A percentile compares a stretch with the other conserved stretches of the same genome.
These are phyloP conservation scores for Cryptoleucopteryx plumbea DNA, from an alignment of 2,113 vertebrate genomes.

Conservation along the genomic window DNA sequence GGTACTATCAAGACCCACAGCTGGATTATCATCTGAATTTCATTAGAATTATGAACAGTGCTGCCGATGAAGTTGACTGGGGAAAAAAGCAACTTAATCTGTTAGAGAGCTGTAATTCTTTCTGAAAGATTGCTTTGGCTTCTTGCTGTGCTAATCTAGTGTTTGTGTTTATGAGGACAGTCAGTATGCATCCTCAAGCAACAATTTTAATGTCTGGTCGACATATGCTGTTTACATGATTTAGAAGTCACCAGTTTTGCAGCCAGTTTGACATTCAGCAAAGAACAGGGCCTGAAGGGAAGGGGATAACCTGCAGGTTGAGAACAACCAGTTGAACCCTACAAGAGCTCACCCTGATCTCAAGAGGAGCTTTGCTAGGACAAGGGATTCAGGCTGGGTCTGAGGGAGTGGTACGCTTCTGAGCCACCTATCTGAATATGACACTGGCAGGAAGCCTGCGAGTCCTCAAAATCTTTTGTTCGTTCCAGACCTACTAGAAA, in stretches of 20 bases:
- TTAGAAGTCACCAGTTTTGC: not conserved
- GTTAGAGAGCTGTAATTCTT: not conserved
- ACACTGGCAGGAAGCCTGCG: not conserved
- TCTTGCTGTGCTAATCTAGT: not conserved
- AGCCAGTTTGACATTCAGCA: not conserved
- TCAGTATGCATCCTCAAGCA: not conserved
- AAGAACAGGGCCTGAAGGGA: not conserved
- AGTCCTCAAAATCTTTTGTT: not conserved
- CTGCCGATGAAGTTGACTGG: not conserved
- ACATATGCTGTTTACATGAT: not conserved
- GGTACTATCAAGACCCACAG: not conserved
- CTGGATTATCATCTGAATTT: slow-evolving; percentile 13
- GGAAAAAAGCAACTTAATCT: not conserved
- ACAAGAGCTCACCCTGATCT: not conserved
- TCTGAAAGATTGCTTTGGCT: slow-evolving; percentile 11
- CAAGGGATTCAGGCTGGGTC: not conserved
- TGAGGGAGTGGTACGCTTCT: not conserved
- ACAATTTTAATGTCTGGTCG: not conserved
- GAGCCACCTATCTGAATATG: not conserved
- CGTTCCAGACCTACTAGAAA: not conserved
- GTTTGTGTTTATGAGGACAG: not conserved
- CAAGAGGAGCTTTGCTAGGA: not conserved
- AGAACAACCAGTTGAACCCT: not conserved
- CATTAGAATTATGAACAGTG: slow-evolving; percentile 22
- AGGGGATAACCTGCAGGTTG: not conserved